Base-by-base conservation (phyloP, 2,888 invertebrate species). In the Phengaris arion region DNA sequence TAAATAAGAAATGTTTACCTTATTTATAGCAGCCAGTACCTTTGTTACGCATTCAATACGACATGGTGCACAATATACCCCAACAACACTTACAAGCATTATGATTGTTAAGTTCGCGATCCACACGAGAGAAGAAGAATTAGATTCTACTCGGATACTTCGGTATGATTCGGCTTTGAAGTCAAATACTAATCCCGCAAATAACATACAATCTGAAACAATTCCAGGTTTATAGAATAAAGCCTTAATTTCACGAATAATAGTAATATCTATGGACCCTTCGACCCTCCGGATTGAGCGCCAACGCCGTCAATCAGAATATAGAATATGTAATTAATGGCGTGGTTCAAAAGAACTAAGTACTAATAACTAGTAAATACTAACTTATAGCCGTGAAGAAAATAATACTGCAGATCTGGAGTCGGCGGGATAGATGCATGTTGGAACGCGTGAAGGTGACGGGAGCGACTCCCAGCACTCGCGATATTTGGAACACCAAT, bases 51-150 rank as follows among this genome's bases (percentile, higher is more conserved):
- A 76, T 51, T 68, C 22, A 6, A 78, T 59, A 15, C 78, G 76
- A 4, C 68, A 12, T 9, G 76, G 69, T 9, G 76, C 76, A 2
- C 46, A 73, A 48, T 77, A 77, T 2, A 74, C 76, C 0, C 77
- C 77, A 46, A 77, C 73, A 48, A 76, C 69, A 10, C 73, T 69
- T 13, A 79, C 75, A 2, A 76, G 8, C 45, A 76, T 76, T 6
- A 78, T 59, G 9, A 76, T 76, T 6, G 54, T 52, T 5, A 77
- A 22, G 52, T 75, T 79, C 2, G 73, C 57, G 6, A 78, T 68
- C 79, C 78, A 77, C 8, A 79, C 75, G 12, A 77, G 22, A 6
- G 64, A 59, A 0, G 74, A 74, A 7, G 77, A 77, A 2, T 77
- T 48, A 12, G 74, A 70, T 12, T 70, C 68, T 45, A 76, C 74